Evolutionary conservation across 2,113 vertebrate species (phyloP), one percentile per base, ranked within the genome.

Genomic region (Pterocles gutturalis): DNA sequence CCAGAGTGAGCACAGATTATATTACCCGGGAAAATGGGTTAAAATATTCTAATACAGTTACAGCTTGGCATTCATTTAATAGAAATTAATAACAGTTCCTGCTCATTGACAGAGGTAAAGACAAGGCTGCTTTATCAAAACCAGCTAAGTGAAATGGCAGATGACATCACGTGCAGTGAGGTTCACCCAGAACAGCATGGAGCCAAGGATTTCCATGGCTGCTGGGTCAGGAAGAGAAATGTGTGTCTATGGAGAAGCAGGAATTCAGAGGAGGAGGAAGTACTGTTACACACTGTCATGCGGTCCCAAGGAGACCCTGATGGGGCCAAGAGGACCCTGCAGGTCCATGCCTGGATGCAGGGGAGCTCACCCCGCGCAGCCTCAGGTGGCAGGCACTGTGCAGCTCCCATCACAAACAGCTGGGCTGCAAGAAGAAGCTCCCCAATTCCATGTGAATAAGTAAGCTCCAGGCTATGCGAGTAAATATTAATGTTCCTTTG

Each of bases 61-160:
- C 8, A 58, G 31, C 22, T 24, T 51, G 58, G 34, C 16, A 2
- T 72, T 92, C 29, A 43, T 38, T 73, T 45, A 24, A 65, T 0
- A 45, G 71, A 14, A 28, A 51, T 62, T 36, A 80, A 5, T 28
- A 31, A 15, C 22, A 17, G 71, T 26, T 55, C 45, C 57, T 83
- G 62, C 41, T 60, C 38, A 2, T 3, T 0, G 2, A 12, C 36
- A 60, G 51, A 34, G 1, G 1, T 21, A 22, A 58, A 46, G 25
- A 70, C 36, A 34, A 45, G 8, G 26, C 14, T 81, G 4, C 75
- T 41, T 62, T 25, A 24, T 16, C 65, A 41, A 20, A 38, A 2
- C 4, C 1, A 0, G 21, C 19, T 81, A 26, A 17, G 13, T 10
- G 57, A 46, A 46, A 76, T 21, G 46, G 58, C 25, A 41, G 38